Conservation (phyloP, 2,113 vertebrate genomes). For the Chamaea fasciata region DNA sequence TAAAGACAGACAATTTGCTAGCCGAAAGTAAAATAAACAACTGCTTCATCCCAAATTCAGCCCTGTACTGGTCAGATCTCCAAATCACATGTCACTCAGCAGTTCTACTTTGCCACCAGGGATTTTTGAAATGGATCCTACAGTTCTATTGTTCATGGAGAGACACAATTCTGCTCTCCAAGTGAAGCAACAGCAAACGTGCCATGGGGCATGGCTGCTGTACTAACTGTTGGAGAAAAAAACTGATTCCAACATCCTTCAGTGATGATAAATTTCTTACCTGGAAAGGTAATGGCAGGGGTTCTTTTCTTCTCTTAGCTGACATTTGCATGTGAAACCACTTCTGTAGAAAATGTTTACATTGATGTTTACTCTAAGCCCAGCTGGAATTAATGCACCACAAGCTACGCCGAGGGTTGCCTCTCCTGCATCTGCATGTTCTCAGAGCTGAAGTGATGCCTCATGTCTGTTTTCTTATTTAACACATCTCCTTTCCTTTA, state of each 20-base stretch:
- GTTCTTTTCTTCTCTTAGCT: not conserved
- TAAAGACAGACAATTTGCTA: not conserved
- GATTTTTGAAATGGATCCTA: not conserved
- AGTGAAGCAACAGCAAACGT: fast-evolving
- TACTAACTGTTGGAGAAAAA: not conserved
- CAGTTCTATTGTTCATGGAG: not conserved
- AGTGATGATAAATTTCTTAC: not conserved
- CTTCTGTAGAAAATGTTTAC: not conserved
- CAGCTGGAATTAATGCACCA: not conserved
- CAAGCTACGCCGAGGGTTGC: not conserved
- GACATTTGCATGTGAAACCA: not conserved
- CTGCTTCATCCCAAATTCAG: not conserved
- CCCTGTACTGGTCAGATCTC: not conserved
- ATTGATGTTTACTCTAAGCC: not conserved
- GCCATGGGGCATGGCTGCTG: not conserved
- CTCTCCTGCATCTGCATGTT: not conserved
- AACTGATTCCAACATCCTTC: not conserved
- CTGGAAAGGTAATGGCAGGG: not conserved
- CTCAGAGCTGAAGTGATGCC: not conserved
- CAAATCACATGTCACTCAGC: not conserved
- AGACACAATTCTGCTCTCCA: not conserved
- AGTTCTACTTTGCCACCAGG: not conserved
- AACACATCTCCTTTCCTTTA: fast-evolving
- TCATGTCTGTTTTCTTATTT: not conserved
- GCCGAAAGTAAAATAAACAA: not conserved